Percentiles rank a stretch among this genome's conserved stretches.
These are phyloP conservation scores for Cherax destructor DNA, from an alignment of 1,140 invertebrate genomes.

Conservation along the genomic window DNA sequence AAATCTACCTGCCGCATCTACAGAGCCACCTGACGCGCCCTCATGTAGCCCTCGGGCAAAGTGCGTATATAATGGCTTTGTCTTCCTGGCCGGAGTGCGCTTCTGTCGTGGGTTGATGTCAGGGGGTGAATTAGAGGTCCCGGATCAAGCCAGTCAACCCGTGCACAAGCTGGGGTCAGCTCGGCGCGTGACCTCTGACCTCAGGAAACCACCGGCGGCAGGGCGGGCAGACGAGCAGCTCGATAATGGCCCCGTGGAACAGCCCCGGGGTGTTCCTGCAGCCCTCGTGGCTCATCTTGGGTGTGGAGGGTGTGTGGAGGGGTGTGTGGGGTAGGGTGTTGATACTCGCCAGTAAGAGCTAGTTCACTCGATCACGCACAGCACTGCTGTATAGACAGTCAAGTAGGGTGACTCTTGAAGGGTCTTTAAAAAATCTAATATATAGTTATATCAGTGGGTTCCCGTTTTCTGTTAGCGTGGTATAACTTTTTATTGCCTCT, in stretches of 20 bases:
- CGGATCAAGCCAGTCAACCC: slow-evolving; percentile 10
- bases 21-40: too few species aligned
- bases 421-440: too few species aligned
- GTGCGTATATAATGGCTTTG: neutral
- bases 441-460: too few species aligned
- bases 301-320: neutral
- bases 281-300: neutral
- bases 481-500: too few species aligned
- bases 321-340: neutral
- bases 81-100: neutral
- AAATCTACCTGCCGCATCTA: too few species aligned
- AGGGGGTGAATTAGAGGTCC: neutral
- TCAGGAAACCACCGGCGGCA: slow-evolving; percentile 41
- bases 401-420: too few species aligned
- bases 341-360: too few species aligned
- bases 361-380: too few species aligned
- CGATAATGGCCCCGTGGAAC: neutral
- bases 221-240: slow-evolving; percentile 3
- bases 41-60: neutral
- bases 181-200: slow-evolving; percentile 9
- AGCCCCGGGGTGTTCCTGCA: neutral
- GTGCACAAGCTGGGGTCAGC: slow-evolving; percentile 18
- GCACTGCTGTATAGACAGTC: too few species aligned
- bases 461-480: too few species aligned
- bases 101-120: neutral